Base-by-base conservation (phyloP, 2,113 vertebrate genomes). In the Lontra canadensis region DNA sequence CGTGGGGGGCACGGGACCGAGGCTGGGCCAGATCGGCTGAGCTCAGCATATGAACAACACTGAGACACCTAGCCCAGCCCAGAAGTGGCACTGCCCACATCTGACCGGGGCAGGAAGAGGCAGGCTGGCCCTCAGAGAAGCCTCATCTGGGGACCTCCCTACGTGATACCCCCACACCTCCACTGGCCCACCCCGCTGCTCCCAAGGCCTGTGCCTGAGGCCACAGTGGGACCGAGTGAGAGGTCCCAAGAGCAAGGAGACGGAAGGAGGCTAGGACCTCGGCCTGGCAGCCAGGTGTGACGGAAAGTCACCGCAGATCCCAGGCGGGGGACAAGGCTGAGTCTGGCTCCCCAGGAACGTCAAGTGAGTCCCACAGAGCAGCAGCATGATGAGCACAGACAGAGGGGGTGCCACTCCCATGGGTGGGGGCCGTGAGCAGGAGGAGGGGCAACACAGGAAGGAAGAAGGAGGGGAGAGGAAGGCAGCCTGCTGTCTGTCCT, bases 231-330 rank as follows among this genome's bases (percentile, higher is more conserved):
- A 57, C 55, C 71, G 4, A 89, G 63, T 0, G 13, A 82, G 63
- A 88, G 15, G 5, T 82, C 8, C n/a, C 11, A 49, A 71, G 57
- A 6, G 52, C 44, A 26, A 23, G 23, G 31, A 55, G 61, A 21
- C 0, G 1, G 2, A 4, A 29, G 18, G n/a, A 6, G 1, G 26
- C 4, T 8, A 42, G 23, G 36, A 65, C 12, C 20, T 23, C 39
- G 29, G 25, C 49, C 3, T 20, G 57, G 14, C 36, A 86, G n/a
- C 21, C 34, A 44, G 0, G 1, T 7, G 8, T 18, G 25, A 57
- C 3, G 52, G 15, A 91, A 84, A 67, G 49, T 11, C 13, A 8
- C 74, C 2, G 57, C 7, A 21, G 59, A 2, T 9, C 42, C 4
- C 18, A 34, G 34, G 59, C 1, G 55, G 2, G 0, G 49, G 12